phyloP scores from a whole-genome alignment of 2,113 vertebrate genomes.

The Thymallus thymallus region DNA sequence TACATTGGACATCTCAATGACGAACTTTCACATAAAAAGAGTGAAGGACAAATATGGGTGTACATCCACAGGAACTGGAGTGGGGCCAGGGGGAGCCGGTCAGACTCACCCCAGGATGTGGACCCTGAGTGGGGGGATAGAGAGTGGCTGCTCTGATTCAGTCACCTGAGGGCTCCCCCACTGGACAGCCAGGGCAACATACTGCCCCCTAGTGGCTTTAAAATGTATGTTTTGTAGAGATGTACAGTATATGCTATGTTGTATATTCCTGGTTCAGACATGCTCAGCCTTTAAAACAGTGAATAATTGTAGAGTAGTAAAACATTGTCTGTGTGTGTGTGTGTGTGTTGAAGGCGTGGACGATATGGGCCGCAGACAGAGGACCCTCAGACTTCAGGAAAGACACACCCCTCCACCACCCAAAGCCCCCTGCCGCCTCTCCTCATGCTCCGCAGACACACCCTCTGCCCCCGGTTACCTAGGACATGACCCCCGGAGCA shows the following conservation, averaged over 20 bases:
- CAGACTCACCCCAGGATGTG: background rate
- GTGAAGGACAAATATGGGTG: no score
- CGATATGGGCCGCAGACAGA: background rate
- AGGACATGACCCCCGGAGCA: no score
- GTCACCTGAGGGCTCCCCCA: background rate
- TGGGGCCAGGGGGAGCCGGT: background rate
- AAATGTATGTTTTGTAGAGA: background rate
- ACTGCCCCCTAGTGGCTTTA: constrained; percentile 40
- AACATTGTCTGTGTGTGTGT: no score
- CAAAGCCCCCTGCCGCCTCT: background rate
- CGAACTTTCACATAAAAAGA: no score
- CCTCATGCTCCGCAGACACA: background rate
- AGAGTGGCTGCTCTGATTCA: background rate
- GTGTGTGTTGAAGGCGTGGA: background rate
- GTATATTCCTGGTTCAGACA: background rate
- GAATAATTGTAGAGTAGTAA: background rate
- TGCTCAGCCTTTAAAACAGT: background rate
- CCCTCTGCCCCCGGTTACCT: background rate
- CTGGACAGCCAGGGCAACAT: constrained; percentile 2
- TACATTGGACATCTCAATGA: no score
- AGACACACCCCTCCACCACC: background rate
- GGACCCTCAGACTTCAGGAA: background rate
- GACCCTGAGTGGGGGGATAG: background rate
- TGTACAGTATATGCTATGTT: background rate
- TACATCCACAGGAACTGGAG: background rate